Evolutionary conservation across 2,888 invertebrate genomes (phyloP).

Genomic region (Microctonus aethiopoides): DNA sequence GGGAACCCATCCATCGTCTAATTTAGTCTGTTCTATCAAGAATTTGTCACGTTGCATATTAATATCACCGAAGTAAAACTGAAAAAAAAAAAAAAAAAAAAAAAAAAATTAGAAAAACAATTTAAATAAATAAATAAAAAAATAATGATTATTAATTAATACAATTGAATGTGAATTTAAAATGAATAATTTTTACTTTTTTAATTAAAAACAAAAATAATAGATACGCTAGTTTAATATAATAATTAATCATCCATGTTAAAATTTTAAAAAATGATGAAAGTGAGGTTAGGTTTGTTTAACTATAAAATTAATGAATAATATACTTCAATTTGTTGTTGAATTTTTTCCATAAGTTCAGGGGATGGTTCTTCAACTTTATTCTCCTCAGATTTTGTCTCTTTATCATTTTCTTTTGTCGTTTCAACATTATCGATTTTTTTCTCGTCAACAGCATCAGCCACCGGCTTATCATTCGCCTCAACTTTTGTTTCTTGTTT

Average conservation of each 20-base stretch:
- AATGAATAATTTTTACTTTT: too few relatives aligned
- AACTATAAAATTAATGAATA: background rate
- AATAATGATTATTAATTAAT: too few relatives aligned
- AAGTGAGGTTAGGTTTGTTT: constrained; percentile 3
- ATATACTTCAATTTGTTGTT: constrained; percentile 56
- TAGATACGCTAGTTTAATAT: too few relatives aligned
- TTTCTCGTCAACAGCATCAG: background rate
- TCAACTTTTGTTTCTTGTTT: constrained; percentile 40
- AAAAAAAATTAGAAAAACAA: background rate
- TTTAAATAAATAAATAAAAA: background rate
- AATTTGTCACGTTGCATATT: constrained; percentile 95
- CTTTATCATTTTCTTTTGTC: constrained; percentile 14
- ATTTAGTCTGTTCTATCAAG: constrained; percentile 83
- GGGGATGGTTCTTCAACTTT: constrained; percentile 40
- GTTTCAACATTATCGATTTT: constrained; percentile 24
- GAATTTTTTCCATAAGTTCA: constrained; percentile 53
- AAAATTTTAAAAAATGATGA: background rate
- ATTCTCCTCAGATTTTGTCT: constrained; percentile 28
- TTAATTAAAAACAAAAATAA: too few relatives aligned
- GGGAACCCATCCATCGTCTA: constrained; percentile 93
- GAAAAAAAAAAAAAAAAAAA: constrained; percentile 49
- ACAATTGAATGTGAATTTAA: too few relatives aligned
- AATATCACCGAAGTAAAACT: constrained; percentile 88
- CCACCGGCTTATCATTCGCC: constrained; percentile 7
- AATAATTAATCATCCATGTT: background rate